Evolutionary conservation across 2,888 invertebrate genomes (phyloP), one percentile per base, ranked within the genome.

Genomic region (Horisme vitalbata): DNA sequence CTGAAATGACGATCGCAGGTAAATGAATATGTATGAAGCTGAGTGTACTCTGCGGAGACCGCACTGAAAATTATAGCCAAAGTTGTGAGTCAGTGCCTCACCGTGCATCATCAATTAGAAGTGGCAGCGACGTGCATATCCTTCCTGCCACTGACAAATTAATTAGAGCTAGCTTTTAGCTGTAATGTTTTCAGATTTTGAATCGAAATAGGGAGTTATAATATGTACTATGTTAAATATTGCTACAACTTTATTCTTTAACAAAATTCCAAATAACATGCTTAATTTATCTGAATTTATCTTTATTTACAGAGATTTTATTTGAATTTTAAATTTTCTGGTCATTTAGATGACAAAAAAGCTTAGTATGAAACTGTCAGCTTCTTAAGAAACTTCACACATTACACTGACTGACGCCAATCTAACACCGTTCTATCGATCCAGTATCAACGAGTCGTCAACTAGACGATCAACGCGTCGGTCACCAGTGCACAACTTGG

Each of bases 101-200:
- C 38, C 47, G 48, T 57, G 59, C 59, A 59, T 63, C 61, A 59
- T 60, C 62, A 60, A 63, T 64, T 62, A 63, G 55, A 53, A 54
- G 51, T 51, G 50, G 39, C 53, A 49, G 35, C 18, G 41, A 44
- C 47, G 28, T 58, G 58, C 55, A 52, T 45, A 43, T 54, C 38
- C 55, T 54, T 52, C 47, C 51, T 38, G 41, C 24, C 31, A 21
- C 39, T 51, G 44, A 49, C 55, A 41, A 48, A 48, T 50, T 48
- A 37, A 43, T 43, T 48, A 48, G 18, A 41, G 6, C 30, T 3
- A 3, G 27, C 11, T 20, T 8, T 14, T 5, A 24, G 10, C 20
- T 35, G 41, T 33, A 52, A 34, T 52, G 51, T 23, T 47, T 35
- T 47, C 37, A 41, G 41, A 47, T 47, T 32, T 35, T 9, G 8